Evolutionary conservation across 2,888 invertebrate species (phyloP).

Genomic region (Tipula vernalis): DNA sequence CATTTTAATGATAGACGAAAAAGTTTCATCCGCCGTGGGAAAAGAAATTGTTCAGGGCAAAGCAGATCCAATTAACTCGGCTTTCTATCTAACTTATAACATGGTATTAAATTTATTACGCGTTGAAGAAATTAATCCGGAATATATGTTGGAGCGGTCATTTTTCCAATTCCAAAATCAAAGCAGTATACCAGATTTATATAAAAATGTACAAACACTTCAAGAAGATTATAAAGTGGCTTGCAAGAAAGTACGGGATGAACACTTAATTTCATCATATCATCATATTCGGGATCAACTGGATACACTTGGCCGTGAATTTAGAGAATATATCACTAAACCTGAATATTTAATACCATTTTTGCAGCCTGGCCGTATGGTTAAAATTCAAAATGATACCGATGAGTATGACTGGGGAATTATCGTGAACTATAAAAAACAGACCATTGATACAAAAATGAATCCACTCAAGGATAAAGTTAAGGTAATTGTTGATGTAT

Average conservation of each 20-base stretch:
- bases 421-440: conserved; percentile 82
- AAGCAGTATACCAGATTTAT: conserved; percentile 79
- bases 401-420: conserved; percentile 95
- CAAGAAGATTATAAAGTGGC: conserved; percentile 51
- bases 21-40: conserved; percentile 68
- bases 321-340: conserved; percentile 66
- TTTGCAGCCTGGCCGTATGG: conserved; percentile 83
- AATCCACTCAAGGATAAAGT: conserved; percentile 40
- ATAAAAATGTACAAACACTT: conserved; percentile 59
- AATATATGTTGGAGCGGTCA: conserved; percentile 96
- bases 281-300: conserved; percentile 75
- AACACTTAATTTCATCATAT: conserved; percentile 67
- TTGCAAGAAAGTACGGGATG: conserved; percentile 46
- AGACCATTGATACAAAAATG: conserved; percentile 34
- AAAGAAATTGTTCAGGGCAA: conserved; percentile 74
- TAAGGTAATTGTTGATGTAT: conserved; percentile 60
- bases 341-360: conserved; percentile 87
- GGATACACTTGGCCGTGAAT: conserved; percentile 57
- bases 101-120: conserved; percentile 95
- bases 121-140: conserved; percentile 98
- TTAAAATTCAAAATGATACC: conserved; percentile 78
- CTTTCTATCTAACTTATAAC: conserved; percentile 98
- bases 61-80: conserved; percentile 95
- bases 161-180: conserved; percentile 99
- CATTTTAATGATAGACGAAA: conserved; percentile 96